phyloP scores from a whole-genome alignment of 2,113 vertebrate species.

The Xyrauchen texanus region DNA sequence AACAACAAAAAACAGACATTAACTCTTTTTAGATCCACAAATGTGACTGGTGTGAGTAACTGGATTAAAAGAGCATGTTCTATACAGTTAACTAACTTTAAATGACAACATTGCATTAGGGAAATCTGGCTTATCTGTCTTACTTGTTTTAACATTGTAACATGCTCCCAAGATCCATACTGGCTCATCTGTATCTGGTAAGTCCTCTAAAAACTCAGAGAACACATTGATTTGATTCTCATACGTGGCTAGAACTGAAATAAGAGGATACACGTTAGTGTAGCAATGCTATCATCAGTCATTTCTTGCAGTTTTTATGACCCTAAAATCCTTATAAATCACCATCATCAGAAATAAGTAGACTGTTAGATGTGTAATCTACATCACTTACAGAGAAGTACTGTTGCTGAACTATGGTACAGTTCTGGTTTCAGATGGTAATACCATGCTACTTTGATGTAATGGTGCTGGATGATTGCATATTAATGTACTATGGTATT shows the following conservation, averaged over 20 bases:
- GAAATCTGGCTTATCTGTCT: neutral
- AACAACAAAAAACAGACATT: too few relatives aligned
- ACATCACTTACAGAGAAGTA: too few relatives aligned
- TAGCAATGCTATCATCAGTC: neutral
- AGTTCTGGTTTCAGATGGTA: neutral
- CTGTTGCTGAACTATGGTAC: neutral
- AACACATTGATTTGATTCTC: slow-evolving; percentile 64
- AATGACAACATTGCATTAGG: neutral
- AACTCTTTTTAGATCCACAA: too few relatives aligned
- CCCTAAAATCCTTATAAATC: neutral
- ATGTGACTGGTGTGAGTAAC: too few relatives aligned
- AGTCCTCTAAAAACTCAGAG: slow-evolving; percentile 60
- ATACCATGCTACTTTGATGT: neutral
- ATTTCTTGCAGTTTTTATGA: neutral
- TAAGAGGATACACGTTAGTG: neutral
- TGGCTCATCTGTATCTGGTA: slow-evolving; percentile 58
- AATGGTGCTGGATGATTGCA: neutral
- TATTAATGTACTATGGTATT: neutral
- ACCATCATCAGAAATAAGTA: neutral
- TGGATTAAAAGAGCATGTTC: neutral
- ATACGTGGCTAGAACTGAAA: slow-evolving; percentile 62
- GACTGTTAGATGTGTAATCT: too few relatives aligned
- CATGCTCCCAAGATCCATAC: slow-evolving; percentile 54
- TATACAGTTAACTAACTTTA: neutral
- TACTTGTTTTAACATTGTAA: slow-evolving; percentile 58